A percentile compares a stretch with the other conserved stretches of the same genome.
Evolutionary conservation across 2,113 vertebrate species (phyloP).

Genomic region (Ictidomys tridecemlineatus): DNA sequence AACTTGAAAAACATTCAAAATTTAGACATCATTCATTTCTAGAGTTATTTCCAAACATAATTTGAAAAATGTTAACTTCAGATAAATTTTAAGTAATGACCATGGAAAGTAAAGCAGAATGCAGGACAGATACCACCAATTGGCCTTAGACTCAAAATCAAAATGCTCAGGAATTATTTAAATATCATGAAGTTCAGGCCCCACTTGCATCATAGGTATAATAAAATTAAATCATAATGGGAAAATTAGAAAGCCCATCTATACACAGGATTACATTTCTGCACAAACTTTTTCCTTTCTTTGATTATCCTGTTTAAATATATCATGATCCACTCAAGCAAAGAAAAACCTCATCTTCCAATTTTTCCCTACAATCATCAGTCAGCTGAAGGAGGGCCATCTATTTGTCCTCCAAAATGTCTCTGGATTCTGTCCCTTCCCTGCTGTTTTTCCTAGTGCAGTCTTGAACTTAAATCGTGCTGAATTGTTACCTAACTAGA

Average conservation of each 20-base stretch:
- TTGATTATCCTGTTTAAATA: background rate
- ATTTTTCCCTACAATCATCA: background rate
- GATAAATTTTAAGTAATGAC: background rate
- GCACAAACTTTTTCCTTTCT: background rate
- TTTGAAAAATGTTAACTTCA: background rate
- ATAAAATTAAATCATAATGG: background rate
- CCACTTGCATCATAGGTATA: background rate
- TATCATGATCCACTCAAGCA: background rate
- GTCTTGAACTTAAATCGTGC: background rate
- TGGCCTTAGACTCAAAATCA: background rate
- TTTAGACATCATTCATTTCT: background rate
- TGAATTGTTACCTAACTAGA: background rate
- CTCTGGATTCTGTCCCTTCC: background rate
- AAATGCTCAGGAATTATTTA: background rate
- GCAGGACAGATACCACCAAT: background rate
- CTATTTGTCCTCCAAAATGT: background rate
- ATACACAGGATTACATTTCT: background rate
- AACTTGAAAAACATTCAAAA: background rate
- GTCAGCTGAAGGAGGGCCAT: background rate
- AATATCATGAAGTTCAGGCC: background rate
- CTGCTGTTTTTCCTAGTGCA: background rate
- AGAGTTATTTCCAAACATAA: conserved; percentile 1
- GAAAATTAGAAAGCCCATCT: background rate
- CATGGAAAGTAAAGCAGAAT: background rate
- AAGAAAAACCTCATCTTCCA: background rate